phyloP scores from a whole-genome alignment of 2,113 vertebrate genomes.

The Saguinus midas region DNA sequence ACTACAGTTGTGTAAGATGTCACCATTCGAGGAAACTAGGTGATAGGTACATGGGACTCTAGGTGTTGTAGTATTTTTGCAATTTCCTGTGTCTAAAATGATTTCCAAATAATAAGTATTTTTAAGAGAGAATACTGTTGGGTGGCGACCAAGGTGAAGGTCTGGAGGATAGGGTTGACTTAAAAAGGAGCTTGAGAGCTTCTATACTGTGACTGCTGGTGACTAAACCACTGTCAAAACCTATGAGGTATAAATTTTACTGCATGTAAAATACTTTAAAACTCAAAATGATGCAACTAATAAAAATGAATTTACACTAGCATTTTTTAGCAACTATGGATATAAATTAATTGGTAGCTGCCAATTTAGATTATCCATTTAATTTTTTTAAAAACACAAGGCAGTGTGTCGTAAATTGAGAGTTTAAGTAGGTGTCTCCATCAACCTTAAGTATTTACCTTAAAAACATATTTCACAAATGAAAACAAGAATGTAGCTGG shows the following conservation, averaged over 20 bases:
- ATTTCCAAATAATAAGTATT: background rate
- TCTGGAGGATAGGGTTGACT: background rate
- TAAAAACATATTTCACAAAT: background rate
- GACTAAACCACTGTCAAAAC: background rate
- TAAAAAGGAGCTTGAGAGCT: too few species aligned
- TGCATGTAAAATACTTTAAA: background rate
- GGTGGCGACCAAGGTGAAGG: background rate
- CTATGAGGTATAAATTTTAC: background rate
- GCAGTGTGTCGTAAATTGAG: background rate
- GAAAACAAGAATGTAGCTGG: background rate
- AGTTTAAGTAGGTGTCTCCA: background rate
- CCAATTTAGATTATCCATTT: background rate
- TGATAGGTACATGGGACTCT: background rate
- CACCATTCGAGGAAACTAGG: background rate
- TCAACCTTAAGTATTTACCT: background rate
- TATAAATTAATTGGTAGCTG: background rate
- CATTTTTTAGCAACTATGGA: background rate
- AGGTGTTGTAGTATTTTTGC: background rate
- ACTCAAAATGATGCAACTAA: background rate
- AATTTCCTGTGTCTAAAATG: background rate
- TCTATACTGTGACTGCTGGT: background rate
- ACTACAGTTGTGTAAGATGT: background rate
- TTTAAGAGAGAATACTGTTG: background rate
- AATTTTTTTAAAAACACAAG: background rate
- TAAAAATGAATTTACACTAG: slow-evolving; percentile 33